Conservation (phyloP, 2,113 vertebrate genomes). For the Melanerpes formicivorus region DNA sequence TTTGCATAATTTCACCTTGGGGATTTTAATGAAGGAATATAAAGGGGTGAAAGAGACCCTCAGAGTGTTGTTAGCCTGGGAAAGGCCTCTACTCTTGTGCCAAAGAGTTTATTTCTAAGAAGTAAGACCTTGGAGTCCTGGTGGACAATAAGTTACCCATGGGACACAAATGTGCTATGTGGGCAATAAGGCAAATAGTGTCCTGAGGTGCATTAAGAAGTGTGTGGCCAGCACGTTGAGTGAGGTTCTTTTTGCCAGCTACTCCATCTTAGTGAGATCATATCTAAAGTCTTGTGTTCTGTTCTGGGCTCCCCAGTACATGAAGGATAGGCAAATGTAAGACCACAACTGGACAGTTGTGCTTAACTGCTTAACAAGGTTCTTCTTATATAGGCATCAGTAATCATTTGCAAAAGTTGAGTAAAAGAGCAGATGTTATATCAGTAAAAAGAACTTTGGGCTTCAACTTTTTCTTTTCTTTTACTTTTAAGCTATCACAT, state of each 20-base stretch:
- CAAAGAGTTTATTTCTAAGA: slow-evolving; percentile 15
- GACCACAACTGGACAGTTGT: neutral
- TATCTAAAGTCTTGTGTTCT: no score
- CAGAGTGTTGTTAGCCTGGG: neutral
- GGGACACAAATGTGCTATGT: no score
- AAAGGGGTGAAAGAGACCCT: neutral
- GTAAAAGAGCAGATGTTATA: neutral
- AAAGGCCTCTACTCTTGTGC: neutral
- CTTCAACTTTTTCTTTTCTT: neutral
- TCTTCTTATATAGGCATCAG: neutral
- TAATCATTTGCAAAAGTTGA: neutral
- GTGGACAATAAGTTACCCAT: no score
- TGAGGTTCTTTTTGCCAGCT: no score
- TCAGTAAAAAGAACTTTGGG: neutral
- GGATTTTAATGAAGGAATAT: neutral
- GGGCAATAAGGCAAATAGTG: no score
- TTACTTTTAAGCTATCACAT: neutral
- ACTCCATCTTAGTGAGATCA: no score
- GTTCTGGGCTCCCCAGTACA: no score
- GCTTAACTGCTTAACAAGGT: neutral
- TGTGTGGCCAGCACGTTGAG: no score
- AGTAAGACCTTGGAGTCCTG: neutral
- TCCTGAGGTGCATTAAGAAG: no score
- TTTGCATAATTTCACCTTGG: neutral
- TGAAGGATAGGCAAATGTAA: no score